A percentile compares a stretch with the other conserved stretches of the same genome.
phyloP scores from a whole-genome alignment of 2,888 invertebrate genomes.

The Eilema depressum region DNA sequence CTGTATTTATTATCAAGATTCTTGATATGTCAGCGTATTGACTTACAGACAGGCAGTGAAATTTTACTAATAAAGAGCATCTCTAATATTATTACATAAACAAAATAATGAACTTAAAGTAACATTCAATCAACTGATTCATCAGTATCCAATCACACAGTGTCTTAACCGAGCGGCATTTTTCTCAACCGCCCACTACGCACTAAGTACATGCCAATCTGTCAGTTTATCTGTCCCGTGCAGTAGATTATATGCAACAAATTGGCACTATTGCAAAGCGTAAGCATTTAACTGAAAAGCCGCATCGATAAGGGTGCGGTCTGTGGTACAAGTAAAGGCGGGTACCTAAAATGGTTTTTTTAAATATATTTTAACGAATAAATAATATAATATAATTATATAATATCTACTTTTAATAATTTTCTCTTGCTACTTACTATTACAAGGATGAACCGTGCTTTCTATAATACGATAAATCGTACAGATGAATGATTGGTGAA shows the following conservation, averaged over 20 bases:
- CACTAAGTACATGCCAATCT: constrained; percentile 71
- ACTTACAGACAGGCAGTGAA: too few species aligned
- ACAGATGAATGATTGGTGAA: too few species aligned
- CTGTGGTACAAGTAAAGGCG: constrained; percentile 34
- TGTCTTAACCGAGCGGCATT: constrained; percentile 48
- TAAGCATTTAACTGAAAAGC: constrained; percentile 74
- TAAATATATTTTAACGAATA: not conserved
- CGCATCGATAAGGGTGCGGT: constrained; percentile 60
- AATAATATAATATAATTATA: too few species aligned
- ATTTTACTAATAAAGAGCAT: too few species aligned
- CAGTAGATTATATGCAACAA: constrained; percentile 78
- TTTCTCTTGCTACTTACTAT: too few species aligned
- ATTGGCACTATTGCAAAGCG: constrained; percentile 78
- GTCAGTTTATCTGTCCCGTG: constrained; percentile 68
- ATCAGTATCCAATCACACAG: constrained; percentile 53
- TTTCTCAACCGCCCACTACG: constrained; percentile 60
- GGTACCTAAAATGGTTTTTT: not conserved
- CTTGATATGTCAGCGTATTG: too few species aligned
- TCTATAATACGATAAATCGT: too few species aligned
- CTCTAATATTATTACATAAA: too few species aligned
- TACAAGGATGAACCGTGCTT: too few species aligned
- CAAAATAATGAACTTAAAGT: not conserved
- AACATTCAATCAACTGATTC: constrained; percentile 13
- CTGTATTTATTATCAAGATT: too few species aligned
- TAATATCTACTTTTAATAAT: too few species aligned